These are phyloP conservation scores for Drosophila borborema DNA, from an alignment of 2,888 invertebrate species.

Conservation along the genomic window DNA sequence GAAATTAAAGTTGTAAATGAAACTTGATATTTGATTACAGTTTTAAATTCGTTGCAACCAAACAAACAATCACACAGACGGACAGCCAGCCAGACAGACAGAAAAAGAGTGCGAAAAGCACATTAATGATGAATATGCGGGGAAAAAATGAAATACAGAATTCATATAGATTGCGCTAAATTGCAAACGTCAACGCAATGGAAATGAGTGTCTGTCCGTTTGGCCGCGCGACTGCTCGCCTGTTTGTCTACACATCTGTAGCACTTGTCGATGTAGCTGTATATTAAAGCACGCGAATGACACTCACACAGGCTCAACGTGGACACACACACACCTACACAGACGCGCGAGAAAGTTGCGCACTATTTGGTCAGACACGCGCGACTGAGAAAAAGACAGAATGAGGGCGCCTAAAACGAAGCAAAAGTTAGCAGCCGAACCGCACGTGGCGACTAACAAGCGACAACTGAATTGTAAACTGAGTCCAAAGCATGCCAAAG, in stretches of 20 bases:
- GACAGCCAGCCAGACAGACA: not conserved
- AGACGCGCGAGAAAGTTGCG: conserved; percentile 37
- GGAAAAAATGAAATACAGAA: conserved; percentile 19
- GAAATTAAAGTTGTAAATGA: conserved; percentile 61
- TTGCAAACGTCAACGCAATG: conserved; percentile 60
- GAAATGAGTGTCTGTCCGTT: conserved; percentile 41
- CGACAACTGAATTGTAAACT: conserved; percentile 72
- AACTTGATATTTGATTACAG: conserved; percentile 69
- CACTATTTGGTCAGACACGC: conserved; percentile 42
- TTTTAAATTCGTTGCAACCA: conserved; percentile 44
- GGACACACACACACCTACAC: conserved; percentile 14
- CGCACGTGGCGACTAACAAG: conserved; percentile 76
- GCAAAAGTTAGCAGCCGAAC: conserved; percentile 60
- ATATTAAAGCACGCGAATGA: conserved; percentile 50
- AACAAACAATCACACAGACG: conserved; percentile 10
- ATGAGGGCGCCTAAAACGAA: conserved; percentile 21
- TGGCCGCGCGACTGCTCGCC: conserved; percentile 13
- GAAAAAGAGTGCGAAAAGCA: conserved; percentile 2
- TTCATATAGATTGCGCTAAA: conserved; percentile 52
- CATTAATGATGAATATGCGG: conserved; percentile 26
- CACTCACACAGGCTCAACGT: conserved; percentile 42
- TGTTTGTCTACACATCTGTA: conserved; percentile 26
- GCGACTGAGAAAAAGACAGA: conserved; percentile 17
- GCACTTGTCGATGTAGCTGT: conserved; percentile 30
- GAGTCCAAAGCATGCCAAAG: conserved; percentile 44